Conservation (phyloP, 2,113 vertebrate genomes). For the Bufo bufo region DNA sequence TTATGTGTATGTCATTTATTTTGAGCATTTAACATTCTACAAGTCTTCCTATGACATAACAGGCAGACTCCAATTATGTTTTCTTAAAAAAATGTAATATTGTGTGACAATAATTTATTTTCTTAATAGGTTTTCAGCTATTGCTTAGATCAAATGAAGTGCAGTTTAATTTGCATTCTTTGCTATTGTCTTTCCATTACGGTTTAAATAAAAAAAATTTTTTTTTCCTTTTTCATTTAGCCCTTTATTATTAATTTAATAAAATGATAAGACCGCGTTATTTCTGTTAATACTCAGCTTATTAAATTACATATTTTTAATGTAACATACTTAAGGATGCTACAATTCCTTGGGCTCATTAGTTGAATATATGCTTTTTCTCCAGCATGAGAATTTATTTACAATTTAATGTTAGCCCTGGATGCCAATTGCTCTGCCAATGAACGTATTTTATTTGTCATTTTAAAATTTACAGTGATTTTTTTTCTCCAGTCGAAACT, state of each 20-base stretch:
- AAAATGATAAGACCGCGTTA: slow-evolving; percentile 69
- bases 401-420: slow-evolving; percentile 64
- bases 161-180: slow-evolving; percentile 73
- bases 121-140: slow-evolving; percentile 70
- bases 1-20: neutral
- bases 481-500: neutral
- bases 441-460: neutral
- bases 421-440: neutral
- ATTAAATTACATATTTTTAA: slow-evolving; percentile 71
- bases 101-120: slow-evolving; percentile 70
- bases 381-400: slow-evolving; percentile 68
- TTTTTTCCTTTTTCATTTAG: slow-evolving; percentile 72
- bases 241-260: slow-evolving; percentile 76
- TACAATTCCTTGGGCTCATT: slow-evolving; percentile 63
- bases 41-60: slow-evolving; percentile 54
- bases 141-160: slow-evolving; percentile 72
- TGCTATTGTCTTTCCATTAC: slow-evolving; percentile 71
- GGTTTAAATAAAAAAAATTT: slow-evolving; percentile 71
- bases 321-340: slow-evolving; percentile 58
- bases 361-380: slow-evolving; percentile 64
- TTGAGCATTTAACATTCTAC: neutral
- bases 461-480: neutral
- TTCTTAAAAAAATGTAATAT: slow-evolving; percentile 59
- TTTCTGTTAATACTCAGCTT: slow-evolving; percentile 68
- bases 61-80: slow-evolving; percentile 62